phyloP scores from a whole-genome alignment of 2,888 invertebrate species.

The Euspilapteryx auroguttella region DNA sequence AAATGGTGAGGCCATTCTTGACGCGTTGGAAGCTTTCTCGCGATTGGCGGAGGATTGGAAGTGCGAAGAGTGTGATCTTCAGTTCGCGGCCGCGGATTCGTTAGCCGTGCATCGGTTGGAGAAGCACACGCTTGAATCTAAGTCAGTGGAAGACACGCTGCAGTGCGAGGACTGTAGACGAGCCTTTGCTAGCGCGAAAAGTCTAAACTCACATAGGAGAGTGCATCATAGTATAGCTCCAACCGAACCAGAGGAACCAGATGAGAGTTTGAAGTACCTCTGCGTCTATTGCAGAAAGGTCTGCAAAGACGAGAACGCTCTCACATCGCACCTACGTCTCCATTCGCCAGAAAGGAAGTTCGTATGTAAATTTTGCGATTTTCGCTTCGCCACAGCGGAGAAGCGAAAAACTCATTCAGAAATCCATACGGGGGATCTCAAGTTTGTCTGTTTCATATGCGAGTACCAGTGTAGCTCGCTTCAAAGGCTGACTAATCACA shows the following conservation, averaged over 20 bases:
- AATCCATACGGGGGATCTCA: slow-evolving; percentile 48
- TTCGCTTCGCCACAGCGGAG: slow-evolving; percentile 39
- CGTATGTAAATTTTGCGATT: slow-evolving; percentile 48
- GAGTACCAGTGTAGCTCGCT: slow-evolving; percentile 48
- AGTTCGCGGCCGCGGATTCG: slow-evolving; percentile 44
- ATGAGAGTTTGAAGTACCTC: slow-evolving; percentile 21
- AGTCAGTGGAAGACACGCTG: slow-evolving; percentile 19
- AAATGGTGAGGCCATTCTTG: slow-evolving; percentile 33
- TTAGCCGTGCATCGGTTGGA: slow-evolving; percentile 40
- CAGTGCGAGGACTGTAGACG: slow-evolving; percentile 42
- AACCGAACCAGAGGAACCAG: slow-evolving; percentile 19
- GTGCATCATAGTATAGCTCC: slow-evolving; percentile 31
- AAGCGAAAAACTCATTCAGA: slow-evolving; percentile 38
- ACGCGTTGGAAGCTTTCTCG: slow-evolving; percentile 42
- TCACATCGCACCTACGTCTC: slow-evolving; percentile 39
- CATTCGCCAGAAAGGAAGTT: slow-evolving; percentile 41
- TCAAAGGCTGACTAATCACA: slow-evolving; percentile 38
- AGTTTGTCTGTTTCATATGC: slow-evolving; percentile 48
- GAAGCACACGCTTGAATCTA: slow-evolving; percentile 32
- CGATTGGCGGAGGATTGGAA: slow-evolving; percentile 48
- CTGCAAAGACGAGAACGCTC: slow-evolving; percentile 34
- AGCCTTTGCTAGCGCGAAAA: slow-evolving; percentile 39
- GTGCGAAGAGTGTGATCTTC: slow-evolving; percentile 43
- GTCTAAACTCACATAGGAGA: slow-evolving; percentile 35
- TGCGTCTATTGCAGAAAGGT: slow-evolving; percentile 46